A percentile compares a stretch with the other conserved stretches of the same genome.
These are phyloP conservation scores for Acanthornis magna DNA, from an alignment of 2,797 vertebrate species.

Conservation along the genomic window DNA sequence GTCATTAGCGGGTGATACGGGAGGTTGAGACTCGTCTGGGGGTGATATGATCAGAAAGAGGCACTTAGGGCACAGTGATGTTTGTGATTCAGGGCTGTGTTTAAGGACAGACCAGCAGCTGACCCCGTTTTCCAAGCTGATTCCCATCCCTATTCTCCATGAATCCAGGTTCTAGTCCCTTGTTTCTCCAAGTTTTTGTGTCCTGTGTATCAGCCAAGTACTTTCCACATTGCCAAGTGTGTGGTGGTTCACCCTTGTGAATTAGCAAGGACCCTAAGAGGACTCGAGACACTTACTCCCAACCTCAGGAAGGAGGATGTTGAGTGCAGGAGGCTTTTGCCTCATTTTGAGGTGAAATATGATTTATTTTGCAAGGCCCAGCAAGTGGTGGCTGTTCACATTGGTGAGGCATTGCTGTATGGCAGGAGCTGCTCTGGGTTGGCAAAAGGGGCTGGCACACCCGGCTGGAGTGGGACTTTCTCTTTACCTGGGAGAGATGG, in stretches of 20 bases:
- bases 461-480: not conserved
- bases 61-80: not conserved
- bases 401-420: not conserved
- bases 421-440: not conserved
- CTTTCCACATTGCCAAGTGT: not conserved
- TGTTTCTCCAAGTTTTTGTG: not conserved
- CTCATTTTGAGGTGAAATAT: not conserved
- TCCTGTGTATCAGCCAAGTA: not conserved
- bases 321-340: not conserved
- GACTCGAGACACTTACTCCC: not conserved
- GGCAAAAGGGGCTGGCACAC: not conserved
- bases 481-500: not conserved
- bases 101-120: not conserved
- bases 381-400: not conserved
- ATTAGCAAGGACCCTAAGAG: not conserved
- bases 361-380: not conserved
- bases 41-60: not conserved
- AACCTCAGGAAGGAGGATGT: not conserved
- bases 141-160: not conserved
- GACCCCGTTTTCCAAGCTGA: not conserved
- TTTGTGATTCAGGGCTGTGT: not conserved
- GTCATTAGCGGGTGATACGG: not conserved
- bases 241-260: not conserved
- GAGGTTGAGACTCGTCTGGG: not conserved
- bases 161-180: not conserved